Conservation (phyloP, 2,888 invertebrate species). For the Charanyca ferruginea region DNA sequence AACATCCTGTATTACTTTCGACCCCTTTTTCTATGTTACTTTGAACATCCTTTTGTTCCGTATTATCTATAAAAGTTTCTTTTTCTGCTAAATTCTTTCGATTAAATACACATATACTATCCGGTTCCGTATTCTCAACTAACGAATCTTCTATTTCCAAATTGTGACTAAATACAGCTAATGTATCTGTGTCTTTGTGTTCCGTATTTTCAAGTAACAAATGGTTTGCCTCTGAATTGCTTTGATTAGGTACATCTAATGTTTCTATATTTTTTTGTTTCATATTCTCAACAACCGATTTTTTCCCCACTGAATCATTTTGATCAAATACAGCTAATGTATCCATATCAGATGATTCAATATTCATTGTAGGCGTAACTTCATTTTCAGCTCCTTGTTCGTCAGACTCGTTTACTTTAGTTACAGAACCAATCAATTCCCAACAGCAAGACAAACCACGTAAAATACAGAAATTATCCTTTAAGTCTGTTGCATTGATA, state of each 20-base stretch:
- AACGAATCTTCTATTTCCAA: conserved; percentile 33
- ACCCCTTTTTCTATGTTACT: background rate
- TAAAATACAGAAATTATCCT: conserved; percentile 84
- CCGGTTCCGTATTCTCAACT: conserved; percentile 14
- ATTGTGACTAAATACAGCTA: conserved; percentile 23
- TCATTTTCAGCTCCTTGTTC: conserved; percentile 15
- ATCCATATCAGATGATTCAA: conserved; percentile 34
- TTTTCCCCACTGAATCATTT: conserved; percentile 20
- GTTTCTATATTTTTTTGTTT: conserved; percentile 18
- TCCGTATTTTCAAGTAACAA: conserved; percentile 15
- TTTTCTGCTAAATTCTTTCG: conserved; percentile 1
- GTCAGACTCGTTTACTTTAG: conserved; percentile 71
- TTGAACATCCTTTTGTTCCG: conserved; percentile 17
- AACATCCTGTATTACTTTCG: conserved; percentile 7
- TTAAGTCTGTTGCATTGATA: conserved; percentile 76
- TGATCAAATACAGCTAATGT: conserved; percentile 8
- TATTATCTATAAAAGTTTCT: conserved; percentile 8
- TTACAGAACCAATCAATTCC: conserved; percentile 84
- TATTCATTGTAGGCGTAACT: conserved; percentile 24
- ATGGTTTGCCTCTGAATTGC: conserved; percentile 21
- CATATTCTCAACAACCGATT: background rate
- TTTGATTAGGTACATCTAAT: conserved; percentile 4
- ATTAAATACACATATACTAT: conserved; percentile 5
- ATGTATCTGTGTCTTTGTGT: conserved; percentile 5
- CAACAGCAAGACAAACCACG: conserved; percentile 83